phyloP scores from a whole-genome alignment of 1,140 invertebrate genomes.

The Aradophagus sp. region DNA sequence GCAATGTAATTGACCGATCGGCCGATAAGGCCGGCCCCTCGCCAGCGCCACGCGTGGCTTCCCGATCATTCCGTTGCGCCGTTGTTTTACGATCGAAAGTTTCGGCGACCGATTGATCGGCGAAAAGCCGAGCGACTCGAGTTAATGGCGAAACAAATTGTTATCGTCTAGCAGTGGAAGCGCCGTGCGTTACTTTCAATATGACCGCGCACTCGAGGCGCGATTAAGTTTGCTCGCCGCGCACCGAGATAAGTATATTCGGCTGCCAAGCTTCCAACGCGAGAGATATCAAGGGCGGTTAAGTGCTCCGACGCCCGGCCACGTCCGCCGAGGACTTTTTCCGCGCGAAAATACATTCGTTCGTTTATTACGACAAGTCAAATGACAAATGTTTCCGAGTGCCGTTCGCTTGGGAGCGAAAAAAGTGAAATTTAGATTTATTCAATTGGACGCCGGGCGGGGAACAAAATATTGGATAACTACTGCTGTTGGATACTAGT shows the following conservation, averaged over 20 bases:
- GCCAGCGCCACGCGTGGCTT: neutral
- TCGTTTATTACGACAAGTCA: too few species aligned
- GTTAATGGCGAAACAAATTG: slow-evolving; percentile 39
- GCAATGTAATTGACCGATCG: slow-evolving; percentile 40
- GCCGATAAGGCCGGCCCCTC: slow-evolving; percentile 14
- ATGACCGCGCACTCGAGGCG: slow-evolving; percentile 38
- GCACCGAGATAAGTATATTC: slow-evolving; percentile 34
- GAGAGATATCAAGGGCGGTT: slow-evolving; percentile 21
- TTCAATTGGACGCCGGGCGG: too few species aligned
- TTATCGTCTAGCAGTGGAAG: slow-evolving; percentile 20
- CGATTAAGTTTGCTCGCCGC: slow-evolving; percentile 43
- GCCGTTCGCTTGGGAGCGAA: too few species aligned
- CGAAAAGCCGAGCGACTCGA: slow-evolving; percentile 9
- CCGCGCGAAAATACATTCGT: too few species aligned
- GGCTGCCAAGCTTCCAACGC: too few species aligned
- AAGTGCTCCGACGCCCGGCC: slow-evolving; percentile 38
- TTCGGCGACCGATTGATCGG: neutral
- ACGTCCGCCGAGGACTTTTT: too few species aligned
- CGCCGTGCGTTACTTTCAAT: slow-evolving; percentile 35
- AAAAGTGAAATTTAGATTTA: too few species aligned
- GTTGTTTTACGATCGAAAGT: neutral
- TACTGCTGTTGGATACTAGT: too few species aligned
- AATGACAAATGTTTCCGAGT: too few species aligned
- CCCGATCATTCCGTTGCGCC: neutral
- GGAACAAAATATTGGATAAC: too few species aligned